Evolutionary conservation across 1,140 invertebrate genomes (phyloP).

Genomic region (Coenobita brevimanus): DNA sequence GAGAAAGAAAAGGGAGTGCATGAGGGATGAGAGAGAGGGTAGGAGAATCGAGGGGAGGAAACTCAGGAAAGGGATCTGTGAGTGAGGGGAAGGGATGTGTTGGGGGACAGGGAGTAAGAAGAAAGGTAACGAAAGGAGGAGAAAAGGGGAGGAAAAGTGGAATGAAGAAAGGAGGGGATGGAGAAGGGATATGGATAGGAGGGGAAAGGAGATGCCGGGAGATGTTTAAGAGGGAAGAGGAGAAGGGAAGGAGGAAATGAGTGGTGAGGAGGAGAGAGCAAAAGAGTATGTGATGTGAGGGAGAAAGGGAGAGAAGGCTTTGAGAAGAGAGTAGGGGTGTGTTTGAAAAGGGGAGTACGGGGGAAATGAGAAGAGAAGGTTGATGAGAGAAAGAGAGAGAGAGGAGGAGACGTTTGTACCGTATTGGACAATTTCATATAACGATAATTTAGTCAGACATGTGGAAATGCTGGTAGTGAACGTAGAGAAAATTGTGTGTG

Average conservation of each 20-base stretch:
- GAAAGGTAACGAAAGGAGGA: neutral
- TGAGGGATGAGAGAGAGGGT: neutral
- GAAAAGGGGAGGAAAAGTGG: neutral
- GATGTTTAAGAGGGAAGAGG: neutral
- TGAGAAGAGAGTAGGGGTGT: too few species aligned
- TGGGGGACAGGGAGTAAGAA: neutral
- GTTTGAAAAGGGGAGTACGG: neutral
- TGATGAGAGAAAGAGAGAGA: neutral
- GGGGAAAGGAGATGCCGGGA: neutral
- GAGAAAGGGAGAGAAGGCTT: too few species aligned
- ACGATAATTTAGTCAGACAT: too few species aligned
- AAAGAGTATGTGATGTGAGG: too few species aligned
- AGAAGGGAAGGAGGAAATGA: neutral
- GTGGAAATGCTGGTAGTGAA: too few species aligned
- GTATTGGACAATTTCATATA: neutral
- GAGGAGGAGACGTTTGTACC: neutral
- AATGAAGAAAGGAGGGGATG: neutral
- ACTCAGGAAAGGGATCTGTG: too few species aligned
- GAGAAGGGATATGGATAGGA: neutral
- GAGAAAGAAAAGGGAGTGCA: too few species aligned
- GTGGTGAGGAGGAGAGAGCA: neutral
- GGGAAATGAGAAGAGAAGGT: neutral
- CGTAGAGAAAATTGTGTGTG: too few species aligned
- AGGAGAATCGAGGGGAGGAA: too few species aligned
- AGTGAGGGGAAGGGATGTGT: too few species aligned